Base-by-base conservation (phyloP, 1,140 invertebrate species). In the Papilio glaucus region DNA sequence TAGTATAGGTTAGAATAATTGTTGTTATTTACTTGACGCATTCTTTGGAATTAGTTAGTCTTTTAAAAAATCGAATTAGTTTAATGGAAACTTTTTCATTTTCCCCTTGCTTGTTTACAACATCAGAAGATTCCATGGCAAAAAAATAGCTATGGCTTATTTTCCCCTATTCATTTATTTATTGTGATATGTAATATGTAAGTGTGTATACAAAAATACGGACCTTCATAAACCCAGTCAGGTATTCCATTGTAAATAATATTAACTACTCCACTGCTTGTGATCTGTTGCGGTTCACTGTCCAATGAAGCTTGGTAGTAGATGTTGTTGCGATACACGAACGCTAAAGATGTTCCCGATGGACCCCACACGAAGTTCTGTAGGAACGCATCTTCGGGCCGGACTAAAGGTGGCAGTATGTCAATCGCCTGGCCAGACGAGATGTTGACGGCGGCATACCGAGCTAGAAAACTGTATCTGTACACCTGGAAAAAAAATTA, bases 321-420 rank as follows among this genome's bases (percentile, higher is more conserved):
- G 78, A 98, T 96, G 84, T 98, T 96, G 85, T 98, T 98, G 49
- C 95, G 91, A 75, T 95, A 95, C 0, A 98, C 97, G 84, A 96
- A 97, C 13, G 96, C 95, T 49, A 97, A 84, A 0, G 94, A 94
- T 82, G 96, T 96, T 8, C 95, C 95, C 0, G 90, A 84, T 0
- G 97, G 96, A 0, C 95, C 95, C 97, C 97, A 98, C 0, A 93
- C 90, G 38, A 95, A 96, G 75, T 96, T 94, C 78, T 96, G 95
- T 15, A 96, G 79, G 45, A 93, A 94, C 26, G 91, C 89, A 3
- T 95, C 93, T 0, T 86, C 85, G 12, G 86, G 77, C 37, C 79
- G 72, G 0, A 83, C 77, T 4, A 57, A 71, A 9, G 82, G 77
- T 18, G 88, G 85, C 0, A 76, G 53, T 7, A 93, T 88, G 37